A percentile compares a stretch with the other conserved stretches of the same genome.
These are phyloP conservation scores for Fratercula arctica DNA, from an alignment of 2,797 vertebrate species.

Conservation along the genomic window DNA sequence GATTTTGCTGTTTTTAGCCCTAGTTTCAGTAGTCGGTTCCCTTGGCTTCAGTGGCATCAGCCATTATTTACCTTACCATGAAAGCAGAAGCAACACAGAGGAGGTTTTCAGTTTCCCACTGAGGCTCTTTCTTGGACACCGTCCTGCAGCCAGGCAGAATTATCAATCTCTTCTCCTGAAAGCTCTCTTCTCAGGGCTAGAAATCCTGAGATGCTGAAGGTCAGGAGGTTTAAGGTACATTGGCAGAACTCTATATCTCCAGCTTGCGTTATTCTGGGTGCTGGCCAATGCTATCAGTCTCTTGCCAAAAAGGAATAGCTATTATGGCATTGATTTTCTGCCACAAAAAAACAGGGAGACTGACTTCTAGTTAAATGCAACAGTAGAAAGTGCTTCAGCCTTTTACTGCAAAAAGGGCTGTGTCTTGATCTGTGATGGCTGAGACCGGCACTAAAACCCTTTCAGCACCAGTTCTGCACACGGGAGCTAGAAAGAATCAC, in stretches of 20 bases:
- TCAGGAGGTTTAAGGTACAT: constrained; percentile 61
- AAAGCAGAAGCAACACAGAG: constrained; percentile 22
- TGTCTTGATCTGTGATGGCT: constrained; percentile 1
- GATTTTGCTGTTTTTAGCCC: constrained; percentile 8
- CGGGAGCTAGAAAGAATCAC: not conserved
- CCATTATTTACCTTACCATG: constrained; percentile 40
- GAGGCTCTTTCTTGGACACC: constrained; percentile 10
- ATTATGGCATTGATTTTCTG: constrained; percentile 70
- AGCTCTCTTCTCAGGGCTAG: constrained; percentile 37
- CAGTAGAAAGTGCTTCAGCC: constrained; percentile 29
- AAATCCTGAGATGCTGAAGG: constrained; percentile 64
- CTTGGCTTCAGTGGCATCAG: constrained; percentile 16
- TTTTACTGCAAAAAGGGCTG: constrained; percentile 11
- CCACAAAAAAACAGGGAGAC: not conserved
- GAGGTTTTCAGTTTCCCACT: constrained; percentile 37
- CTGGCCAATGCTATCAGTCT: constrained; percentile 63
- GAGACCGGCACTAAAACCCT: not conserved
- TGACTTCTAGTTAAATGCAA: constrained; percentile 66
- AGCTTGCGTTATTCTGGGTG: constrained; percentile 54
- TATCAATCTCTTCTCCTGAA: constrained; percentile 34
- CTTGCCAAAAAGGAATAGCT: constrained; percentile 70
- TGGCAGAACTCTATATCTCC: constrained; percentile 62
- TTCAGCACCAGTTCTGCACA: not conserved
- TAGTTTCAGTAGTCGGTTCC: not conserved
- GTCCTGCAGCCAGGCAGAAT: not conserved